Conservation (phyloP, 35 echinoderm and acorn worm species). For the Eucidaris tribuloides region DNA sequence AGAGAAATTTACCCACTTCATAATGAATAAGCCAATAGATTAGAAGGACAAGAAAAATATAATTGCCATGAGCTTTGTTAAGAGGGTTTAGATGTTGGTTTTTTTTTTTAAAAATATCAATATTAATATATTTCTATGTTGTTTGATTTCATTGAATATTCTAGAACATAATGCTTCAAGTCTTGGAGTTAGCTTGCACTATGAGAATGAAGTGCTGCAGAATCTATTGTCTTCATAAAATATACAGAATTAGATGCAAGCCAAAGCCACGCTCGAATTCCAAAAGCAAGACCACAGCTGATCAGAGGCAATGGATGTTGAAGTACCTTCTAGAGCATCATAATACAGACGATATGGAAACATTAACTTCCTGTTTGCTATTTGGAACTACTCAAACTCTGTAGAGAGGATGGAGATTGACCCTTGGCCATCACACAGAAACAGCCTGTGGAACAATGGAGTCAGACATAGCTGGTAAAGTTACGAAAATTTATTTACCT, state of each 20-base stretch:
- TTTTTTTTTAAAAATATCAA: background rate
- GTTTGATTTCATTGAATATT: background rate
- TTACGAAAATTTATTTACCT: too few species aligned
- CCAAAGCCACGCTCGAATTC: background rate
- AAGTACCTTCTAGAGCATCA: slow-evolving; percentile 1
- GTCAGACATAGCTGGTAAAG: too few species aligned
- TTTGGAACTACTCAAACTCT: background rate
- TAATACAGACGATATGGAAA: background rate
- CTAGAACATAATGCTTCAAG: background rate
- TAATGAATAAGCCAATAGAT: background rate
- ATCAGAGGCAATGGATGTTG: slow-evolving; percentile 8
- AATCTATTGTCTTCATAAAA: slow-evolving; percentile 14
- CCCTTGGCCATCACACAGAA: background rate
- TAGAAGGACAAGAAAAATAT: background rate
- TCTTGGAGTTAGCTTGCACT: background rate
- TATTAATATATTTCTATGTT: too few species aligned
- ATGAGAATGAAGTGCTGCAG: background rate
- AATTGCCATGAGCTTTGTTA: background rate
- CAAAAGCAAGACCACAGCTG: background rate
- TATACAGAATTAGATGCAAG: background rate
- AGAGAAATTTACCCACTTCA: background rate
- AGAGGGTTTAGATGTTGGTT: too few species aligned
- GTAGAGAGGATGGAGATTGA: background rate
- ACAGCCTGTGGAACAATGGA: background rate
- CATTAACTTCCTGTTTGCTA: background rate